Conservation (phyloP, 2,888 invertebrate species). For the Cataglyphis altisquamis region DNA sequence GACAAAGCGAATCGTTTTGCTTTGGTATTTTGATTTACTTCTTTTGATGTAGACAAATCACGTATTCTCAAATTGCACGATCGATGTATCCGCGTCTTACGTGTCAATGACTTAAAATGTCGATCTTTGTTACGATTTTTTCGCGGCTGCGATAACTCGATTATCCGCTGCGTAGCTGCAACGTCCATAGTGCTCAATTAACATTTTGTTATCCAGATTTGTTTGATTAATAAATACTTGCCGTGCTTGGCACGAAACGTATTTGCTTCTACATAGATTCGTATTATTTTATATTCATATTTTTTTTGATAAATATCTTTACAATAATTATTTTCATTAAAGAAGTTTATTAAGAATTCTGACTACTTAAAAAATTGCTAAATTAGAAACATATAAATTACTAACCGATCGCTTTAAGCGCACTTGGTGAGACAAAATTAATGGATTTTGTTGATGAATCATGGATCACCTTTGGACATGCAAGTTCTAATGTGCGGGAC, state of each 20-base stretch:
- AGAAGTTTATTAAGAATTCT: neutral
- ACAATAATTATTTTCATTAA: neutral
- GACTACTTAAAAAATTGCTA: neutral
- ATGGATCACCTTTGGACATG: constrained; percentile 63
- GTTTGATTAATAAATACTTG: neutral
- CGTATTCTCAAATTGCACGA: constrained; percentile 28
- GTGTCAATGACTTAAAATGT: neutral
- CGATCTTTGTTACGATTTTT: neutral
- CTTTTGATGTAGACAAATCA: neutral
- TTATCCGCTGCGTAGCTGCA: constrained; percentile 69
- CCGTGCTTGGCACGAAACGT: neutral
- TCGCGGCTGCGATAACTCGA: constrained; percentile 71
- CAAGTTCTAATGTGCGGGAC: constrained; percentile 66
- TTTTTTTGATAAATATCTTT: neutral
- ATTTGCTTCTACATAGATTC: neutral
- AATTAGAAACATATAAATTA: neutral
- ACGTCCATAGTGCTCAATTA: neutral
- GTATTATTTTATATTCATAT: neutral
- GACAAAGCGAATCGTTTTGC: neutral
- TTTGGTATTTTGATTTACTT: neutral
- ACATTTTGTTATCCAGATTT: neutral
- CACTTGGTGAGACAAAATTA: constrained; percentile 64
- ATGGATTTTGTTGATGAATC: constrained; percentile 52
- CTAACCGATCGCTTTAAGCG: constrained; percentile 71
- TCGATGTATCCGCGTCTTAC: neutral